phyloP scores from a whole-genome alignment of 1,140 invertebrate genomes.

The Babylonia areolata region DNA sequence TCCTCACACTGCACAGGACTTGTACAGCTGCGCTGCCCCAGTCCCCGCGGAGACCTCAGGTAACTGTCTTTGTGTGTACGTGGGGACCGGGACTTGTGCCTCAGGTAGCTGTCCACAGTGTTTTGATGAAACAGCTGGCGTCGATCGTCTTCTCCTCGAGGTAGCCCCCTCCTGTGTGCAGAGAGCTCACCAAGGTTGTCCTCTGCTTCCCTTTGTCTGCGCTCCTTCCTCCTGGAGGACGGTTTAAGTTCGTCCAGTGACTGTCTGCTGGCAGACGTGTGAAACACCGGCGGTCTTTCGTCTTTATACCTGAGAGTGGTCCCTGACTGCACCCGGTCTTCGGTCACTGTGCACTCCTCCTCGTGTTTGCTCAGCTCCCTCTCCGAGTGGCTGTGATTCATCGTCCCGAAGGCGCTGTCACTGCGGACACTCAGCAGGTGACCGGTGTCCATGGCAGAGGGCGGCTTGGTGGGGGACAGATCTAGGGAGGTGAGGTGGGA shows the following conservation, averaged over 20 bases:
- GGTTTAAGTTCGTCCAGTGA: background rate
- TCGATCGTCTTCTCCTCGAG: background rate
- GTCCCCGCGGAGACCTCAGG: background rate
- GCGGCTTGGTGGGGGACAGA: background rate
- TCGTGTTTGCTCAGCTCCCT: too few relatives aligned
- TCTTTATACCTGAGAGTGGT: background rate
- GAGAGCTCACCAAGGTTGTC: background rate
- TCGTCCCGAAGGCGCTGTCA: background rate
- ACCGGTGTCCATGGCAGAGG: background rate
- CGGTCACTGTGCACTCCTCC: background rate
- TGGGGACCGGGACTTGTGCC: background rate
- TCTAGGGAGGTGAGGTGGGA: background rate
- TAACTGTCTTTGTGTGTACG: background rate
- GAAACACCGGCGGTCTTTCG: background rate
- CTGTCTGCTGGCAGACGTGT: background rate
- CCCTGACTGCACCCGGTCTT: background rate
- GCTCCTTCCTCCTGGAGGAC: background rate
- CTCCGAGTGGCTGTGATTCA: background rate
- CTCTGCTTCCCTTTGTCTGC: background rate
- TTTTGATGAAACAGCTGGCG: conserved; percentile 12
- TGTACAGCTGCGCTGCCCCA: background rate
- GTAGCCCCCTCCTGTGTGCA: background rate
- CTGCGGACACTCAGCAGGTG: background rate
- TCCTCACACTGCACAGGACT: background rate
- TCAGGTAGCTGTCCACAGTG: conserved; percentile 31